Base-by-base conservation (phyloP, 2,797 vertebrate genomes). In the Champsocephalus gunnari region DNA sequence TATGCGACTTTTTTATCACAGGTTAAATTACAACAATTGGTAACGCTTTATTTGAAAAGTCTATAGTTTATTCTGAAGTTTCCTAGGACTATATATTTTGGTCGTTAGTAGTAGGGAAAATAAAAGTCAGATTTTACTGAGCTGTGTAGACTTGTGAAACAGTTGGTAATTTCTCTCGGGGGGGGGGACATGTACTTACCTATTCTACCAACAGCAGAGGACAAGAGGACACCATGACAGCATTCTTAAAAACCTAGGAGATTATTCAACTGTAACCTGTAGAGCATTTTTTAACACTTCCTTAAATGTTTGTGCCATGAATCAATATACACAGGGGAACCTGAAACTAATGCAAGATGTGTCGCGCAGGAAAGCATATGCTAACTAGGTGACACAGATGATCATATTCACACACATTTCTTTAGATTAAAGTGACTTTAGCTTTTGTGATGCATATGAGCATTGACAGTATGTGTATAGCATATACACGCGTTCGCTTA, bases 371-470 rank as follows among this genome's bases (percentile, higher is more conserved):
- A 49, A 66, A 72, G 24, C 47, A 43, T 45, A 64, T 71, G 56
- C 49, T 61, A 61, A 80, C 43, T 38, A 7, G 17, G 28, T 3
- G 13, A 11, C 55, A 63, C 12, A 47, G 6, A 51, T 34, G 24
- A 19, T 56, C 9, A 41, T 7, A 59, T 60, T 68, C 47, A 44
- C 45, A 44, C 48, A 57, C 5, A 66, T 73, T 32, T 69, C 50
- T 14, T 34, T 12, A 60, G 16, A 59, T 67, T 19, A 21, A 63
- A 59, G 38, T 53, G 50, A 54, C 24, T 19, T 51, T 11, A 24
- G 3, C 50, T 70, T 28, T 66, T 61, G 66, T 68, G 49, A 66
- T 66, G 66, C 53, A 41, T n/a, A 53, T 54, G 14, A 57, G 9
- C 54, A 41, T 57, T 8, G 50, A 8, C 11, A 5, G 9, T 21